A percentile compares a stretch with the other conserved stretches of the same genome.
phyloP scores from a whole-genome alignment of 2,113 vertebrate genomes.

The Centrocercus urophasianus region DNA sequence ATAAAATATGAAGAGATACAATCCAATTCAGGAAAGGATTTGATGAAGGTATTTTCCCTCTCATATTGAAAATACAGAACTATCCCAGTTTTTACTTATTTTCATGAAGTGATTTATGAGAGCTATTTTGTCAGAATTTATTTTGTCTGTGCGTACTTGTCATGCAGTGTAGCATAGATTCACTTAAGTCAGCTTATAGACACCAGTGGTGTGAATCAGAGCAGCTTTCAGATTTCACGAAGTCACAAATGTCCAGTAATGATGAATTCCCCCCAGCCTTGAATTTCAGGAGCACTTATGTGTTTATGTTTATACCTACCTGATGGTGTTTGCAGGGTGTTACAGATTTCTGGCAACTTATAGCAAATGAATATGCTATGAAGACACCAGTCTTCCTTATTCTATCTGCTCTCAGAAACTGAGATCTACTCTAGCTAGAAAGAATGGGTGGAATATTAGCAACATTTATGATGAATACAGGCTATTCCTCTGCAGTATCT shows the following conservation, averaged over 20 bases:
- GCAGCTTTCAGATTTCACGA: neutral
- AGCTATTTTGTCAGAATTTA: neutral
- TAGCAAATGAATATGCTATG: neutral
- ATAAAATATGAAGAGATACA: neutral
- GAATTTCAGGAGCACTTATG: neutral
- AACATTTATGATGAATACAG: neutral
- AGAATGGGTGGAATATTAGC: neutral
- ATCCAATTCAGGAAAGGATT: neutral
- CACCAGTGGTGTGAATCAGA: neutral
- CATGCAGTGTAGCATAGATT: neutral
- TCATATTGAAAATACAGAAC: neutral
- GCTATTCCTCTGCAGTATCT: neutral
- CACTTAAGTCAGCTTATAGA: neutral
- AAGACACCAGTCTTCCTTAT: neutral
- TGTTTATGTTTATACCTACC: neutral
- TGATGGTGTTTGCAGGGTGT: neutral
- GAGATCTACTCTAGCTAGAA: neutral
- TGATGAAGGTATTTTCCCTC: neutral
- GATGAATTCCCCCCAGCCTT: fast-evolving
- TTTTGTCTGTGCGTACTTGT: neutral
- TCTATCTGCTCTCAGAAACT: neutral
- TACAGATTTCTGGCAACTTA: neutral
- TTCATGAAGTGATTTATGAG: neutral
- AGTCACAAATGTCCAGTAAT: neutral
- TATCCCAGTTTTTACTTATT: neutral